Evolutionary conservation across 1,140 invertebrate species (phyloP), one percentile per base, ranked within the genome.

Genomic region (Cherax destructor): DNA sequence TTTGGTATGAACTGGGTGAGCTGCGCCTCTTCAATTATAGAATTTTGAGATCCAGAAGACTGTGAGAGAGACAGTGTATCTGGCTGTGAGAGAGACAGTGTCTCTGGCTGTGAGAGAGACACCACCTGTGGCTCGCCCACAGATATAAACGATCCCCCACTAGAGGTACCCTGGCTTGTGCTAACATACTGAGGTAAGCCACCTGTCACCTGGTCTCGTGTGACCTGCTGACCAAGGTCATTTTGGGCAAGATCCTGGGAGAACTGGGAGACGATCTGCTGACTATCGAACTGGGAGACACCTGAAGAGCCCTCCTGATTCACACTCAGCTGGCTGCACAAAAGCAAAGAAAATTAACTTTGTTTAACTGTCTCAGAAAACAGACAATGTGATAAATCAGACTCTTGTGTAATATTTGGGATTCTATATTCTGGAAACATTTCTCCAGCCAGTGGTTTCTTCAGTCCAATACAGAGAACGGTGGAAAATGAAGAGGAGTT

Each of bases 301-400:
- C 24, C 65, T 30, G 80, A 21, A 65, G 56, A 59, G 72, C 50
- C 76, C 61, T 61, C 59, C 76, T 85, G 83, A 30, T 81, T 85
- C 88, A 41, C 81, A 18, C 81, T 84, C 80, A 78, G 47, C 30
- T 24, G 88, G 81, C 88, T 90, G 88, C 30, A 49, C 56, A 52
- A 80, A 69, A 24, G 0, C 30, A 41, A 41, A 41, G 30, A 41
- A 41, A 41, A 41, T 41, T 41, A 41, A 41, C 30, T 41, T 41
- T 1, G 30, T 41, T 1, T 41, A 41, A 41, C 30, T 41, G 30
- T 2, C 30, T 41, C 30, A 2, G 30, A 41, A 41, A 41, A 41
- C 30, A 1, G 30, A 41, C n/a, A n/a, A 2, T 41, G 0, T 41
- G 30, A 41, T 41, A 41, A 41, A 2, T 41, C 0, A 41, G 2